These are phyloP conservation scores for Semotilus atromaculatus DNA, from an alignment of 2,797 vertebrate species.

Conservation along the genomic window DNA sequence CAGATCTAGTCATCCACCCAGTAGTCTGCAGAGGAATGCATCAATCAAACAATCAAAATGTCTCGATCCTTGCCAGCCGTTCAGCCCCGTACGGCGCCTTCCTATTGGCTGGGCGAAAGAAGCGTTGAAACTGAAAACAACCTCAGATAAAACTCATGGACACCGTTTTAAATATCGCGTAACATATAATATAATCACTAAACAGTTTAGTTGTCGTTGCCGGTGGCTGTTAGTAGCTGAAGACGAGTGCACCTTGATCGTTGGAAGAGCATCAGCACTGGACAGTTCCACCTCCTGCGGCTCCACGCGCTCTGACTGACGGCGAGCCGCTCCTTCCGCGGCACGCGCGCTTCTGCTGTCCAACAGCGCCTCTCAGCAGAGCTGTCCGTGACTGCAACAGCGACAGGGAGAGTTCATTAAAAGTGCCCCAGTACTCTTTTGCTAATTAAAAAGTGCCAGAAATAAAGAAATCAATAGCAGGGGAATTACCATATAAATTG, in stretches of 20 bases:
- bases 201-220: background rate
- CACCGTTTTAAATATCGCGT: background rate
- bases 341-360: background rate
- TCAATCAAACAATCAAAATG: slow-evolving; percentile 34
- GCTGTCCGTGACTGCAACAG: background rate
- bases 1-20: slow-evolving; percentile 3
- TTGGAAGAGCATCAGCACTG: slow-evolving; percentile 28
- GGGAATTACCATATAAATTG: background rate
- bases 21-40: slow-evolving; percentile 20
- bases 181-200: background rate
- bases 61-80: slow-evolving; percentile 14
- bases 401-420: background rate
- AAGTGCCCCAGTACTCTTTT: background rate
- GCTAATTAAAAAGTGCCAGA: background rate
- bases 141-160: background rate
- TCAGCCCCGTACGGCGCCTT: slow-evolving; percentile 8
- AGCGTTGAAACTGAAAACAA: background rate
- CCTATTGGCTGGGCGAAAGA: background rate
- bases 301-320: slow-evolving; percentile 18
- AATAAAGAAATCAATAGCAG: background rate
- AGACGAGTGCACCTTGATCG: background rate
- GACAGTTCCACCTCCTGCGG: slow-evolving; percentile 37
- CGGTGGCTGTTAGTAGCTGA: background rate
- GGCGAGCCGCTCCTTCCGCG: slow-evolving; percentile 26
- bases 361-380: slow-evolving; percentile 45